Conservation (phyloP, 1,140 invertebrate genomes). For the Ostrea edulis region DNA sequence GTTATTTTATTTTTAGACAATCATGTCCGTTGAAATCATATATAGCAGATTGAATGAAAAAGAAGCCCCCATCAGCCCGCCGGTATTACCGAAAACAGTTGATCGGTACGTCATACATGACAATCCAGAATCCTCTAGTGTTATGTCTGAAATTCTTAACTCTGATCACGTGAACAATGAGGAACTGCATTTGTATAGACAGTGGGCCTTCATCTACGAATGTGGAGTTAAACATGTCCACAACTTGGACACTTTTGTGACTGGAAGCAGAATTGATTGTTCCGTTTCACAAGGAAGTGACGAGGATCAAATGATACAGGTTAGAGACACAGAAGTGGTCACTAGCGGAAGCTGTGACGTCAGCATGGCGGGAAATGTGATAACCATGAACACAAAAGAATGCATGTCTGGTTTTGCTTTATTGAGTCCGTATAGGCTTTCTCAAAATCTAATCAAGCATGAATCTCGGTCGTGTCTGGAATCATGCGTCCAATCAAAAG, state of each 20-base stretch:
- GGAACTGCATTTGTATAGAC: background rate
- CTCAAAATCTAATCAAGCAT: background rate
- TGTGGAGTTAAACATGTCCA: background rate
- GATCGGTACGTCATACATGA: background rate
- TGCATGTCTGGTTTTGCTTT: background rate
- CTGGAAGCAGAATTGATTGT: constrained; percentile 25
- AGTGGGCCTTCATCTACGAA: constrained; percentile 21
- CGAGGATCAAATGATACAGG: constrained; percentile 13
- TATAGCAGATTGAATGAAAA: background rate
- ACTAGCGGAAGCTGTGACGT: background rate
- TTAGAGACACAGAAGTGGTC: background rate
- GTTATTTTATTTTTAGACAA: background rate
- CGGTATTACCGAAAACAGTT: background rate
- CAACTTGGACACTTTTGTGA: background rate
- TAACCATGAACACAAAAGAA: background rate
- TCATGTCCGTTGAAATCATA: background rate
- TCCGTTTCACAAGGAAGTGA: background rate
- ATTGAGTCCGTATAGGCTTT: background rate
- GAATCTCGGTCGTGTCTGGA: background rate
- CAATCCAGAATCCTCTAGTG: background rate
- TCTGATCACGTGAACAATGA: constrained; percentile 4
- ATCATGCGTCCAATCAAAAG: background rate
- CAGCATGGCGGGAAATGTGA: constrained; percentile 5
- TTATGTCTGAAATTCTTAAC: background rate
- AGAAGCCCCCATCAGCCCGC: background rate